Conservation (phyloP, 2,888 invertebrate species). For the Heliothis peltigera region DNA sequence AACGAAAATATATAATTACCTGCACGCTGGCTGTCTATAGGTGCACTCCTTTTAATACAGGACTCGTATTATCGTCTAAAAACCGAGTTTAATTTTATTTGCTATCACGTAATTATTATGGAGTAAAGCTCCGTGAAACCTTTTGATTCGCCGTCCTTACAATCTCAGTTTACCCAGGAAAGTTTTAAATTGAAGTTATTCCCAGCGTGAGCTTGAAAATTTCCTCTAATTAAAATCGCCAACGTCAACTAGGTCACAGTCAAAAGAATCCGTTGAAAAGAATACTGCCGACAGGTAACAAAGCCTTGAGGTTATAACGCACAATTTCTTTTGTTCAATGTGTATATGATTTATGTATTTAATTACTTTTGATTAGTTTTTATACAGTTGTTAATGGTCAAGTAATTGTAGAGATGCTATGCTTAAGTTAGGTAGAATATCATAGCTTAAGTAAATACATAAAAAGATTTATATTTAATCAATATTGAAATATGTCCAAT, state of each 20-base stretch:
- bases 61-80: background rate
- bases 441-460: too few species aligned
- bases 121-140: constrained; percentile 27
- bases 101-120: constrained; percentile 30
- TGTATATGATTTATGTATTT: background rate
- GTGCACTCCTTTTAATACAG: too few species aligned
- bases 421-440: too few species aligned
- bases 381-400: background rate
- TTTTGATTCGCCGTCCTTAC: constrained; percentile 40
- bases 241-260: constrained; percentile 41
- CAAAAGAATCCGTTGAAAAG: constrained; percentile 32
- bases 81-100: constrained; percentile 26
- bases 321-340: background rate
- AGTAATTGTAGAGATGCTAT: too few species aligned
- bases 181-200: constrained; percentile 57
- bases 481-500: too few species aligned
- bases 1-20: too few species aligned
- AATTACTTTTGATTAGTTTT: background rate
- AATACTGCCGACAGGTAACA: constrained; percentile 29
- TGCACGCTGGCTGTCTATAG: too few species aligned
- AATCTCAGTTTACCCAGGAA: constrained; percentile 41
- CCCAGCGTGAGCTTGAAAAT: constrained; percentile 51
- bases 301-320: constrained; percentile 18
- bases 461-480: too few species aligned
- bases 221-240: constrained; percentile 64